Evolutionary conservation across 2,797 vertebrate species (phyloP), one percentile per base, ranked within the genome.

Genomic region (Pseudochirops corinnae): DNA sequence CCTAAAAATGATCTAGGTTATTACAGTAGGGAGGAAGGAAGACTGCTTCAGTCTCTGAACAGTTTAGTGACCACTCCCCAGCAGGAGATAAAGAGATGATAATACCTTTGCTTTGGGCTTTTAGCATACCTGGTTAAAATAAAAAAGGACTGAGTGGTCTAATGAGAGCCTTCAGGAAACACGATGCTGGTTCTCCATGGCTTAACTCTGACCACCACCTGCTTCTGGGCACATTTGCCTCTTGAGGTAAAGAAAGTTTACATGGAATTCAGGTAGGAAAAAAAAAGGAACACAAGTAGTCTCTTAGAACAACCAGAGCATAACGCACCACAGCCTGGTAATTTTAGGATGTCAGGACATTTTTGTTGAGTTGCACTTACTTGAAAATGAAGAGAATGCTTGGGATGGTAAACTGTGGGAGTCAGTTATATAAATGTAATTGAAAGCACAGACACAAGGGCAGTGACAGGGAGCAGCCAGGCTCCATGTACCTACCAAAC

Each of bases 341-440:
- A 95, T 97, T 96, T 95, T 74, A 95, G 91, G 92, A 55, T 94
- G 55, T 52, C 33, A 92, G 93, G 90, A 52, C 91, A 96, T 94
- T 96, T 96, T 67, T 53, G 31, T 92, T n/a, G 39, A 87, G 74
- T 50, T 87, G 39, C 39, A 5, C 28, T 60, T 94, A 87, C 56
- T 93, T 31, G 55, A 96, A 62, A 93, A 12, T 74, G 90, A 96
- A 94, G 95, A 95, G 92, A 94, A 96, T 28, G 92, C 92, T 46
- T 58, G 0, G 24, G 92, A 90, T 91, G 55, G 93, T 93, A 93
- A 94, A 94, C 67, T 95, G 93, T 93, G 82, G 82, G 92, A 93
- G 50, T 90, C 93, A 94, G 57, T 91, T 96, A 92, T 16, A 90
- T 57, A 92, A 94, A 90, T 55, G 5, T 57, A 93, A 94, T 60